These are phyloP conservation scores for Beaufortia kweichowensis DNA, from an alignment of 2,113 vertebrate genomes.

Conservation along the genomic window DNA sequence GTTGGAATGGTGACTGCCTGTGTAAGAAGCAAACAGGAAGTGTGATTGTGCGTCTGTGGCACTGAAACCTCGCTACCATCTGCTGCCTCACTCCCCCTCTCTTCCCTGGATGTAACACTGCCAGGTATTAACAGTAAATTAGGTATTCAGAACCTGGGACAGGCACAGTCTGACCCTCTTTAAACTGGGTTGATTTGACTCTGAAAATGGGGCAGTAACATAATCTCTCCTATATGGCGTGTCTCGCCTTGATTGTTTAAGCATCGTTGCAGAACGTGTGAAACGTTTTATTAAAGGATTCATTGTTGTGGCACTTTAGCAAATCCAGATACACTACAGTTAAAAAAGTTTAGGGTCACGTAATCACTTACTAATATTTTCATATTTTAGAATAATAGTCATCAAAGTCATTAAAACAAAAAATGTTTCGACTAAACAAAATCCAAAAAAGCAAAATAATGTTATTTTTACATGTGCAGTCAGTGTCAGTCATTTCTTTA, in stretches of 20 bases:
- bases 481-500: no score
- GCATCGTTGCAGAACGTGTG: slow-evolving; percentile 7
- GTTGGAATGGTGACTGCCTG: slow-evolving; percentile 11
- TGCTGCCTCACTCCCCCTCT: slow-evolving; percentile 19
- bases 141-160: slow-evolving; percentile 43
- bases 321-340: no score
- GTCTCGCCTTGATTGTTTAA: not conserved
- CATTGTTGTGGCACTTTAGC: slow-evolving; percentile 3
- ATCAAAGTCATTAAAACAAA: no score
- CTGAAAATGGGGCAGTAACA: slow-evolving; percentile 17
- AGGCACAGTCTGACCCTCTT: slow-evolving; percentile 47
- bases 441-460: no score
- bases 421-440: no score
- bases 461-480: no score
- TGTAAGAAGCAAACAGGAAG: slow-evolving; percentile 45
- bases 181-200: slow-evolving; percentile 36
- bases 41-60: slow-evolving; percentile 29
- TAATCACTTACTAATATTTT: no score
- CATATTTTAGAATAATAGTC: no score
- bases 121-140: slow-evolving; percentile 31
- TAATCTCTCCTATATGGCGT: slow-evolving; percentile 24
- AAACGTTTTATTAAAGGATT: slow-evolving; percentile 16
- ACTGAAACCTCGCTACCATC: slow-evolving; percentile 41
- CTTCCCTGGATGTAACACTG: slow-evolving; percentile 6
- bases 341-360: no score